phyloP scores from a whole-genome alignment of 2,888 invertebrate species.

The Lasioglossum figueresi region DNA sequence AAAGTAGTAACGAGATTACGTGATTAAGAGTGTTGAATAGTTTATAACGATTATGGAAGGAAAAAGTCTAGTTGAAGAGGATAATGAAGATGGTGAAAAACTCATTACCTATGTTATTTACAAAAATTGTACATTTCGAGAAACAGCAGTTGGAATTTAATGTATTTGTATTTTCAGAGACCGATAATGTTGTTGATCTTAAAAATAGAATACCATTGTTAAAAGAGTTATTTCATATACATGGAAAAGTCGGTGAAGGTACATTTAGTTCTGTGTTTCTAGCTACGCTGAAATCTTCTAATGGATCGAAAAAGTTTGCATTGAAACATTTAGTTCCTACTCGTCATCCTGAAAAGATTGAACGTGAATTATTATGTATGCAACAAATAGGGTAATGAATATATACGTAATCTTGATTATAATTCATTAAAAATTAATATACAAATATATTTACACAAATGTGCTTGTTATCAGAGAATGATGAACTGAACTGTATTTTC shows the following conservation, averaged over 20 bases:
- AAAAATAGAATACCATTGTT: constrained; percentile 86
- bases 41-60: constrained; percentile 45
- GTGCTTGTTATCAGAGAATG: not conserved
- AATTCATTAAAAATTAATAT: not conserved
- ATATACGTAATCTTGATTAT: not conserved
- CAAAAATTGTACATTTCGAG: not conserved
- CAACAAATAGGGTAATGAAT: constrained; percentile 89
- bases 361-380: constrained; percentile 92
- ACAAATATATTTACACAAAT: not conserved
- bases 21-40: not conserved
- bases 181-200: constrained; percentile 82
- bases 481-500: constrained; percentile 70
- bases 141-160: constrained; percentile 37
- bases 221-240: constrained; percentile 87
- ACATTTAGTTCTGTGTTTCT: constrained; percentile 95
- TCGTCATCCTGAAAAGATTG: constrained; percentile 92
- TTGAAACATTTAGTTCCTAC: constrained; percentile 95
- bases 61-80: constrained; percentile 22
- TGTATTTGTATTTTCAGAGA: constrained; percentile 49
- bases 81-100: constrained; percentile 43
- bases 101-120: constrained; percentile 2
- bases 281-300: constrained; percentile 87
- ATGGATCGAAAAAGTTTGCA: constrained; percentile 88
- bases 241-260: constrained; percentile 91
- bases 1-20: not conserved